A percentile compares a stretch with the other conserved stretches of the same genome.
phyloP scores from a whole-genome alignment of 2,113 vertebrate species.

The Naja naja region DNA sequence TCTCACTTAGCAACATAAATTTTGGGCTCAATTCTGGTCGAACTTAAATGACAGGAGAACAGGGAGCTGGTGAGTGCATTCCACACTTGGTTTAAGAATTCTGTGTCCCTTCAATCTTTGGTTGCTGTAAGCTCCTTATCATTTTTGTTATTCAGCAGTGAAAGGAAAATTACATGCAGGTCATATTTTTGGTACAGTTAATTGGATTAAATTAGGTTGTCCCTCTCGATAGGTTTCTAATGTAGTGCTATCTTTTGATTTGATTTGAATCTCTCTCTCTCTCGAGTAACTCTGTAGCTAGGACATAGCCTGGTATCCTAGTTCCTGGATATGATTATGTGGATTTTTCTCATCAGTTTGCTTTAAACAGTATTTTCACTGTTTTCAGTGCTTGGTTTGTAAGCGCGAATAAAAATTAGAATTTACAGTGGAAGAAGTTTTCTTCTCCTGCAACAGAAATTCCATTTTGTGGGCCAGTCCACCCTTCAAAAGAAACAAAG shows the following conservation, averaged over 20 bases:
- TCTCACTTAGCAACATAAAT: too few species aligned
- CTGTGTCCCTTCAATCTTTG: too few species aligned
- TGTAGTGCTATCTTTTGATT: neutral
- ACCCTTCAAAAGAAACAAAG: neutral
- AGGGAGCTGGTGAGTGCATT: too few species aligned
- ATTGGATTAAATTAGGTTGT: neutral
- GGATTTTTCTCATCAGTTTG: neutral
- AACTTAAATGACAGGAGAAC: too few species aligned
- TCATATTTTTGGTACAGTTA: neutral
- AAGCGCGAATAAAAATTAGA: neutral
- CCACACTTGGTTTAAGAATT: too few species aligned
- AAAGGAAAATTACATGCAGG: neutral
- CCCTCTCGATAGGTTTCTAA: neutral
- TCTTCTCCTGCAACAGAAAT: neutral
- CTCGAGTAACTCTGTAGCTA: neutral
- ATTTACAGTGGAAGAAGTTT: slow-evolving; percentile 15
- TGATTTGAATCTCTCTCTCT: neutral
- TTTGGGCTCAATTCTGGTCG: too few species aligned
- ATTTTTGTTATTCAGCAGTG: neutral
- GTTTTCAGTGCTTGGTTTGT: neutral
- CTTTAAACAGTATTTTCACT: neutral
- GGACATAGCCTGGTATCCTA: slow-evolving; percentile 9
- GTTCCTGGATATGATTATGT: slow-evolving; percentile 15
- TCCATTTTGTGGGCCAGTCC: neutral
- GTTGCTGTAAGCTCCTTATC: neutral